Evolutionary conservation across 2,113 vertebrate genomes (phyloP).

Genomic region (Apodemus speciosus): DNA sequence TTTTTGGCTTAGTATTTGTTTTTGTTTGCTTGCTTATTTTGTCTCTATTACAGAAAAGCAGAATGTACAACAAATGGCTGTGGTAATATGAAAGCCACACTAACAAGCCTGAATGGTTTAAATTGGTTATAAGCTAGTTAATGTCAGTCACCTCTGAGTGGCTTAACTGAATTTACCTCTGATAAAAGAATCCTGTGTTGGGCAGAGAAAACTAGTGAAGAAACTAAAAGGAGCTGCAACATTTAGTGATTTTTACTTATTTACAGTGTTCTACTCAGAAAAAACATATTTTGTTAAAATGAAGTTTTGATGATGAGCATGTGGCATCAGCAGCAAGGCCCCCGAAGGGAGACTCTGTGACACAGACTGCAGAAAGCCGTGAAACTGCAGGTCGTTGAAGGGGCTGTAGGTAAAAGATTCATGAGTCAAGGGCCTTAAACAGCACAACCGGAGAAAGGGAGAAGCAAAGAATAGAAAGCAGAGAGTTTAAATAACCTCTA

Average conservation of each 20-base stretch:
- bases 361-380: neutral
- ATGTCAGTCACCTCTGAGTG: neutral
- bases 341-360: neutral
- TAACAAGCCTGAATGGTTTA: neutral
- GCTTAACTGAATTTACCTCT: neutral
- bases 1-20: neutral
- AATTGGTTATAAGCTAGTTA: neutral
- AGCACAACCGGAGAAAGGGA: neutral
- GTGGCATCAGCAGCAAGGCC: neutral
- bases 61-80: neutral
- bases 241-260: constrained; percentile 3
- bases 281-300: neutral
- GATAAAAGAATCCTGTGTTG: neutral
- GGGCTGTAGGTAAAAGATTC: neutral
- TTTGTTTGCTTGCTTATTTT: neutral
- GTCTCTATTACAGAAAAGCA: neutral
- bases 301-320: neutral
- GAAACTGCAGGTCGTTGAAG: neutral
- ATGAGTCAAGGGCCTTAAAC: neutral
- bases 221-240: neutral
- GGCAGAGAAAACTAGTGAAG: neutral
- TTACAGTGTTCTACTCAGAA: neutral
- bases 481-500: neutral
- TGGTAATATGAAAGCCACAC: neutral
- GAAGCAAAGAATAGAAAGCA: neutral